Conservation (phyloP, 2,888 invertebrate genomes). For the Aproaerema taeniolella region DNA sequence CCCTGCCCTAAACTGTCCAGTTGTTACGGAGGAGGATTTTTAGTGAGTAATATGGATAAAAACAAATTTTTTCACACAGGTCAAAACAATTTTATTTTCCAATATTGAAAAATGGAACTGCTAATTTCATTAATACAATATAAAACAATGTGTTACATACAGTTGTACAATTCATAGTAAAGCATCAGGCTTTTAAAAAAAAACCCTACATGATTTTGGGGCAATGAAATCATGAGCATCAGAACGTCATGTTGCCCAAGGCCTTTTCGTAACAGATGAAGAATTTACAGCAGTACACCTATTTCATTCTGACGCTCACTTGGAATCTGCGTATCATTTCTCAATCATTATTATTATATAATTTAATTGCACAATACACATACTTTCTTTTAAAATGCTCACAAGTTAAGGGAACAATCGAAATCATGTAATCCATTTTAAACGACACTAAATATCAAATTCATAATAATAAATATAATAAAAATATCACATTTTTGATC, state of each 20-base stretch:
- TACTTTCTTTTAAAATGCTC: background rate
- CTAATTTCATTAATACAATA: constrained; percentile 27
- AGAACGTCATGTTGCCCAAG: no score
- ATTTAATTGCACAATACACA: constrained; percentile 17
- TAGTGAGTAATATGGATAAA: no score
- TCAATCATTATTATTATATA: constrained; percentile 20
- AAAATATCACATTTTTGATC: constrained; percentile 72
- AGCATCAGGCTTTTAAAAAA: constrained; percentile 19
- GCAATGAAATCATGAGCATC: no score
- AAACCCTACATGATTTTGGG: constrained; percentile 44
- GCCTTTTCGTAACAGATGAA: no score
- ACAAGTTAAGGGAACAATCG: constrained; percentile 25
- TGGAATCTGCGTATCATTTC: constrained; percentile 59
- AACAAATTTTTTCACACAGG: constrained; percentile 52
- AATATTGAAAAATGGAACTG: constrained; percentile 26
- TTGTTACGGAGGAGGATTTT: no score
- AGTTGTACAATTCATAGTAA: constrained; percentile 23
- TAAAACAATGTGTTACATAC: constrained; percentile 26
- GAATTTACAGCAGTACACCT: no score
- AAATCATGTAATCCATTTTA: constrained; percentile 24
- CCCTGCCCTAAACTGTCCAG: no score
- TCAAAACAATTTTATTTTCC: constrained; percentile 48
- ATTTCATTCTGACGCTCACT: no score
- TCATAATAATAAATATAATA: constrained; percentile 35
- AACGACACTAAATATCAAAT: constrained; percentile 3